Evolutionary conservation across 2,113 vertebrate genomes (phyloP).

Genomic region (Octodon degus): DNA sequence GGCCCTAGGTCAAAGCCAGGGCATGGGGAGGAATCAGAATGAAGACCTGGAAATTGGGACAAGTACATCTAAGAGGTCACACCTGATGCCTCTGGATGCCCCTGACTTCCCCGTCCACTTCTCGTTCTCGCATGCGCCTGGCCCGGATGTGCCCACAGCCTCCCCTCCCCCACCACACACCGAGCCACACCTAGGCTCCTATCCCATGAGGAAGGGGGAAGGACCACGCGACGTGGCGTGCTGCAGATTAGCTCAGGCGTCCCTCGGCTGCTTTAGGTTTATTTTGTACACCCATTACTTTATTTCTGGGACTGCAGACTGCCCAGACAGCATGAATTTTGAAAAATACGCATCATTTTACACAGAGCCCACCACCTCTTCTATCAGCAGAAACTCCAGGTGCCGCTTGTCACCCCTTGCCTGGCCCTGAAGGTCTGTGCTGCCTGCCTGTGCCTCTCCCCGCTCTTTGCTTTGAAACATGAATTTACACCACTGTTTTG

Average conservation of each 20-base stretch:
- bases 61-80: no score
- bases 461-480: background rate
- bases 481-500: background rate
- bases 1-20: no score
- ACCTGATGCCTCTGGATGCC: no score
- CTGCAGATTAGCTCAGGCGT: background rate
- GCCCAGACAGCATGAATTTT: background rate
- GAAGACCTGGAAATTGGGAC: no score
- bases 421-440: background rate
- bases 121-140: background rate
- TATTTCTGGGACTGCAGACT: background rate
- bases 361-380: no score
- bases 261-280: background rate
- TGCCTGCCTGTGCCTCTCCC: background rate
- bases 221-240: background rate
- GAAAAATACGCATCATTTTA: background rate
- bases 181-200: background rate
- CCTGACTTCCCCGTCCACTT: background rate
- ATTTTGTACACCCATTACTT: background rate
- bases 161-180: background rate
- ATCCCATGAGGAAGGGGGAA: background rate
- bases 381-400: accelerated
- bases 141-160: background rate
- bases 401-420: background rate
- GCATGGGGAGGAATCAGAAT: no score